Conservation (phyloP, 2,797 vertebrate species). For the Xyrichtys novacula region DNA sequence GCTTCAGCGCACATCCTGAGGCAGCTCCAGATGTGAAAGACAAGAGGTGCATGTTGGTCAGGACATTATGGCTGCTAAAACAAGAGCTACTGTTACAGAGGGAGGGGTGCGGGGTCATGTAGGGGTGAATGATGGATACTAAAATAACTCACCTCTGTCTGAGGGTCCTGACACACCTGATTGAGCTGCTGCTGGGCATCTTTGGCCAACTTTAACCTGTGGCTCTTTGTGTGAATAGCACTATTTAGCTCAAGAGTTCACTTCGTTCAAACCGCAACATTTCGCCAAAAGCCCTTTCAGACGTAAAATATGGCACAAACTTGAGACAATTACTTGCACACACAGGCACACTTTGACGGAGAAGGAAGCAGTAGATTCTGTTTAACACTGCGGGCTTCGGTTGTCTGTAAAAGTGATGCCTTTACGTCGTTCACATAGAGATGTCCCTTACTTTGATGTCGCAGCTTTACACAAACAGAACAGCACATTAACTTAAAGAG, state of each 20-base stretch:
- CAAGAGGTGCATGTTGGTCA: conserved; percentile 46
- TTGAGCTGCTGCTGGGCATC: conserved; percentile 1
- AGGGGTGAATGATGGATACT: conserved; percentile 15
- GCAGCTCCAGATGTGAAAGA: conserved; percentile 69
- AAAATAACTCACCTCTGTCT: conserved; percentile 31
- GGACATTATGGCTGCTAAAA: conserved; percentile 45
- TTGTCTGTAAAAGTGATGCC: not conserved
- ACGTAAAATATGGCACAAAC: not conserved
- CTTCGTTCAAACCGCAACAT: not conserved
- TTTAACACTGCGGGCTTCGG: not conserved
- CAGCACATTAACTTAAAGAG: not conserved
- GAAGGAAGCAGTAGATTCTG: not conserved
- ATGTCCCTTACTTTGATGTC: not conserved
- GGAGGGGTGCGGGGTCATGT: not conserved
- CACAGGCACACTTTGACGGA: not conserved
- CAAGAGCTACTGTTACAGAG: conserved; percentile 36
- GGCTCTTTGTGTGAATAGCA: not conserved
- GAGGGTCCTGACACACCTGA: conserved; percentile 21
- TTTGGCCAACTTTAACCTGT: conserved; percentile 4
- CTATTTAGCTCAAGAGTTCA: not conserved
- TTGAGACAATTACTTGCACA: not conserved
- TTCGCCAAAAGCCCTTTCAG: not conserved
- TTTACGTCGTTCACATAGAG: not conserved
- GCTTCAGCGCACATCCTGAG: conserved; percentile 53
- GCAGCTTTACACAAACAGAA: not conserved